Evolutionary conservation across 2,797 vertebrate genomes (phyloP), one percentile per base, ranked within the genome.

Genomic region (Synaphobranchus kaupii): DNA sequence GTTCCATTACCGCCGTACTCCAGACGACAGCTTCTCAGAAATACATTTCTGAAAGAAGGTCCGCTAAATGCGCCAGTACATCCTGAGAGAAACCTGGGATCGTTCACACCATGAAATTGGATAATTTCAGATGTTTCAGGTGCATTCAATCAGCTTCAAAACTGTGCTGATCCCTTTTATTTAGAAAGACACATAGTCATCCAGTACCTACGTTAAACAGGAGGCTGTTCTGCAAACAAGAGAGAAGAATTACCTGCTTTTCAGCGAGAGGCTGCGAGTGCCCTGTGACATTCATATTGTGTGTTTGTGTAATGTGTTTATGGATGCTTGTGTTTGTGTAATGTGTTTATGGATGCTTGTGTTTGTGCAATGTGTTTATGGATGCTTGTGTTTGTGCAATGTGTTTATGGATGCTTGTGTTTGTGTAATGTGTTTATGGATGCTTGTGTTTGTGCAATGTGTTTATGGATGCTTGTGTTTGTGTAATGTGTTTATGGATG

Each of bases 171-270:
- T 91, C 92, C 90, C 87, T 92, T 82, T 91, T 87, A 88, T 88
- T 90, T 92, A 91, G 92, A 92, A 91, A 90, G 88, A 88, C 87
- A 66, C 85, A 92, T 91, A 93, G 92, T 94, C 91, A 82, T 87
- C 88, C 89, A 91, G 89, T 91, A 89, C 92, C 92, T 92, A 92
- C 76, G 89, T 85, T 90, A 92, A 89, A 88, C 90, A 83, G 73
- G 88, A 91, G 82, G 60, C 44, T 89, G 91, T 68, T 89, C 92
- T 89, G 91, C 89, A 89, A 82, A 86, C 89, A 88, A 92, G 82
- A 54, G 86, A 87, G 47, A 4, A 76, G 8, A 50, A 58, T 86
- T 60, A 28, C 8, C 52, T 4, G 84, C 50, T 50, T 52, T 50
- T 85, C 48, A 15, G 39, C 2, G 73, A 48, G 17, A 8, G 76